Percentiles rank a stretch among this genome's conserved stretches.
Evolutionary conservation across 2,113 vertebrate species (phyloP).

Genomic region (Nettapus auritus): DNA sequence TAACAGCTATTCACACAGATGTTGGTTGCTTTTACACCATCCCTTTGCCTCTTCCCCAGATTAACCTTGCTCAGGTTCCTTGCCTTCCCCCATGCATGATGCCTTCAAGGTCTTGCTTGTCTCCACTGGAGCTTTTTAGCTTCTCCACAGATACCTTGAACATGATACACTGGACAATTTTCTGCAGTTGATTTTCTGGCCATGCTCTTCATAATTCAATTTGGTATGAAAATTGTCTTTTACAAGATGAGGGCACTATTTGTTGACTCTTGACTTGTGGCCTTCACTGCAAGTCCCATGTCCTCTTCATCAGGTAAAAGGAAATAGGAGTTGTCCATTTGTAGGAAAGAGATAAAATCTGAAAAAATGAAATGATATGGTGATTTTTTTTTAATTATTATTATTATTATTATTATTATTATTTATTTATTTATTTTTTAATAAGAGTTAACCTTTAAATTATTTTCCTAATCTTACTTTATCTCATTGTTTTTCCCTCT

Average conservation of each 20-base stretch:
- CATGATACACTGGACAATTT: rapidly evolving
- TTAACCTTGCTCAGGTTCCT: rapidly evolving
- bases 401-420: no score
- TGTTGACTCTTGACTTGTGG: not conserved
- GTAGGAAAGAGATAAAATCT: not conserved
- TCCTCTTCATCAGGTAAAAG: not conserved
- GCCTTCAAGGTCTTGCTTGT: no score
- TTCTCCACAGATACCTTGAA: not conserved
- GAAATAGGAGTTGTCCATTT: not conserved
- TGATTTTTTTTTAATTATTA: not conserved
- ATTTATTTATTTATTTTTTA: no score
- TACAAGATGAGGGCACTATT: not conserved
- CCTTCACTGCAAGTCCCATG: not conserved
- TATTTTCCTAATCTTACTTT: not conserved
- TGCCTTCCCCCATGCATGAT: rapidly evolving
- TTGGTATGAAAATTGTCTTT: not conserved
- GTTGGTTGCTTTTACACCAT: rapidly evolving
- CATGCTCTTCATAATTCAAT: rapidly evolving
- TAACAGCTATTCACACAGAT: not conserved
- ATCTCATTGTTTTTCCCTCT: not conserved
- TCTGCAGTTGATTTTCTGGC: not conserved
- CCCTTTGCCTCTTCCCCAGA: not conserved
- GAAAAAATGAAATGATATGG: not conserved
- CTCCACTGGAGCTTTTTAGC: not conserved
- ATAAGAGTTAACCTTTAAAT: not conserved